These are phyloP conservation scores for Cherax destructor DNA, from an alignment of 1,140 invertebrate genomes.

Conservation along the genomic window DNA sequence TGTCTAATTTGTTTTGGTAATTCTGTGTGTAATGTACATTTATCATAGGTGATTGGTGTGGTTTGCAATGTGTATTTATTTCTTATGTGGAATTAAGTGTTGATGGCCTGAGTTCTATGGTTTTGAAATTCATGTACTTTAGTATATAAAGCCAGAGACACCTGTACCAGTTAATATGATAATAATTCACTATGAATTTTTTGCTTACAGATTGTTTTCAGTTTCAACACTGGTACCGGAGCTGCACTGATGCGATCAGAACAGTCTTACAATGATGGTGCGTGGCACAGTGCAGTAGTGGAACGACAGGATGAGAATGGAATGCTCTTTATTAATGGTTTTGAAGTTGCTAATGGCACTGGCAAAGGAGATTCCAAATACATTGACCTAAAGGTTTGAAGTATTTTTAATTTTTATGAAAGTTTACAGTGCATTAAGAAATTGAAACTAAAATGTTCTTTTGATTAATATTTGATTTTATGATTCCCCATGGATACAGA, in stretches of 20 bases:
- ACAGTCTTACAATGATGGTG: conserved; percentile 84
- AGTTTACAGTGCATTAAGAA: neutral
- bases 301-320: conserved; percentile 76
- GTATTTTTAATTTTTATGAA: neutral
- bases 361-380: conserved; percentile 38
- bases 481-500: too few relatives aligned
- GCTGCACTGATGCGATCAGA: conserved; percentile 79
- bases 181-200: too few relatives aligned
- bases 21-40: too few relatives aligned
- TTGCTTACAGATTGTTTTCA: conserved; percentile 80
- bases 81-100: too few relatives aligned
- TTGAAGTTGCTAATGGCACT: conserved; percentile 8
- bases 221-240: conserved; percentile 85
- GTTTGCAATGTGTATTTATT: too few relatives aligned
- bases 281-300: conserved; percentile 87
- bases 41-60: too few relatives aligned
- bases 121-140: too few relatives aligned
- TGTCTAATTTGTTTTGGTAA: too few relatives aligned
- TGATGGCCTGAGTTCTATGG: too few relatives aligned
- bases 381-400: conserved; percentile 66
- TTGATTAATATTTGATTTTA: too few relatives aligned
- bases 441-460: neutral
- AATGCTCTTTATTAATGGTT: conserved; percentile 56
- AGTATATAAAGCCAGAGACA: too few relatives aligned
- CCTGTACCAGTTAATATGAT: too few relatives aligned